Evolutionary conservation across 2,797 vertebrate species (phyloP).

Genomic region (Lutjanus argentimaculatus): DNA sequence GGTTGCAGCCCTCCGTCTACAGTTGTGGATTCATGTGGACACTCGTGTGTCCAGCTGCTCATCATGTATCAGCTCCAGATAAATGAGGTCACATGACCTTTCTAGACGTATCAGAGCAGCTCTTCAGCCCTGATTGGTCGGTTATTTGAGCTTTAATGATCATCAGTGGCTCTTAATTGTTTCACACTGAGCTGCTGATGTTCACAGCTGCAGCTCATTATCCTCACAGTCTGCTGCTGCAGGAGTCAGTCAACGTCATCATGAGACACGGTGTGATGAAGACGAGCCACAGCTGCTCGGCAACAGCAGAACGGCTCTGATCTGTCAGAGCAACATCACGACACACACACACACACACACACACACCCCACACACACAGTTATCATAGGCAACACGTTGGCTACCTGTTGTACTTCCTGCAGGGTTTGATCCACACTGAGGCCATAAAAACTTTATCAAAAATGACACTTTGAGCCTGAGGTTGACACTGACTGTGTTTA

Average conservation of each 20-base stretch:
- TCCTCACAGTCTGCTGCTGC: neutral
- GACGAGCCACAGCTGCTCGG: constrained; percentile 11
- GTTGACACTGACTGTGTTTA: no score
- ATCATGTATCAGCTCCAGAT: neutral
- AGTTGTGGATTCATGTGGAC: neutral
- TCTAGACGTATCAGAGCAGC: neutral
- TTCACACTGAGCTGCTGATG: constrained; percentile 5
- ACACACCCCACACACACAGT: neutral
- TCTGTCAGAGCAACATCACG: no score
- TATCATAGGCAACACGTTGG: no score
- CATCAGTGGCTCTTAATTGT: no score
- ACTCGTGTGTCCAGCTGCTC: no score
- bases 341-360: no score
- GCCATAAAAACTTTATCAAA: no score
- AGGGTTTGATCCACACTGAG: no score
- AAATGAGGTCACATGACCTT: neutral
- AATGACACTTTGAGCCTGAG: no score
- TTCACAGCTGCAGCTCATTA: constrained; percentile 29
- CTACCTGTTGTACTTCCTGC: no score
- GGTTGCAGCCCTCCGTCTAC: no score
- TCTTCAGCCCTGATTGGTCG: neutral
- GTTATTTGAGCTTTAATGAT: neutral
- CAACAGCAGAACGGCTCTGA: neutral
- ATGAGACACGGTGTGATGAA: neutral
- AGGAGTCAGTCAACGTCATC: neutral